Base-by-base conservation (phyloP, 2,797 vertebrate genomes). In the Pseudochaenichthys georgianus region DNA sequence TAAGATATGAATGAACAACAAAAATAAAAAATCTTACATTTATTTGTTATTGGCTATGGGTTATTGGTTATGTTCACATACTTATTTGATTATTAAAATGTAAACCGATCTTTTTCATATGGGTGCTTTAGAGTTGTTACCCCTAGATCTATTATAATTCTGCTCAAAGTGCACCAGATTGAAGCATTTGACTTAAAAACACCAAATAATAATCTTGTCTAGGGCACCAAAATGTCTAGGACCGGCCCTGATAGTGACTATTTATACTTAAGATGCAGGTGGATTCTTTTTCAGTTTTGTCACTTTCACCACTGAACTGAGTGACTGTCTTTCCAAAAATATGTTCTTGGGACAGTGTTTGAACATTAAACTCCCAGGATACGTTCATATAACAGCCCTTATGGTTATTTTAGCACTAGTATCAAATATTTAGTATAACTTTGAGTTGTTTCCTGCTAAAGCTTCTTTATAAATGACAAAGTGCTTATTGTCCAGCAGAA, bases 401-500 rank as follows among this genome's bases (percentile, higher is more conserved):
- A 0, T 9, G 4, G 62, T 53, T 46, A 57, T 60, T 66, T 19
- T 23, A 38, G 11, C 17, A 10, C 23, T 38, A 1, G 11, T 53
- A n/a, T 62, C n/a, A 65, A 42, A 48, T 17, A 10, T 54, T 7
- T 13, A 62, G 23, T 34, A 34, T 59, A 15, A 38, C 41, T 66
- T 47, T 47, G 8, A n/a, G 48, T 13, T 53, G 50, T n/a, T 53
- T 46, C 42, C 34, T 59, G 6, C 53, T 62, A 51, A 70, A 67
- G 28, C 57, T 15, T 66, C 62, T 52, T 34, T 59, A 21, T 79
- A 12, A 78, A 50, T 43, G 28, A 50, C 52, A 63, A 38, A 19
- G 64, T 62, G 1, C 11, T 60, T 47, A 41, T 79, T 78, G 62
- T 84, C 55, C 55, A 51, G 38, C 54, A 60, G 70, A 60, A 69